A percentile compares a stretch with the other conserved stretches of the same genome.
These are phyloP conservation scores for Notodonta dromedarius DNA, from an alignment of 2,888 invertebrate species.

Conservation along the genomic window DNA sequence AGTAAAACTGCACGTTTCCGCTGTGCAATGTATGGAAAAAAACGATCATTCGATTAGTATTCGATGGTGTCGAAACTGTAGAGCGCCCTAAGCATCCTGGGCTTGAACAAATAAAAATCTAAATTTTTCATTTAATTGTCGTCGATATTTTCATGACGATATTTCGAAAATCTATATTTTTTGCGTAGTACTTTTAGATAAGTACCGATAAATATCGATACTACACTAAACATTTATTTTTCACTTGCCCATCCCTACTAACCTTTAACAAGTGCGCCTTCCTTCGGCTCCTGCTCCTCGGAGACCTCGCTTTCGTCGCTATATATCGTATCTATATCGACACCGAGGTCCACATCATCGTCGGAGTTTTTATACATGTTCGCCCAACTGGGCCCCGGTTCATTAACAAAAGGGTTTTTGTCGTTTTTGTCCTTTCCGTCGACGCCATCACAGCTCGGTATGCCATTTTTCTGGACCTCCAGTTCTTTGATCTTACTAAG, in stretches of 20 bases:
- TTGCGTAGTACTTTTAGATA: no score
- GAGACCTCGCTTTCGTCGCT: constrained; percentile 13
- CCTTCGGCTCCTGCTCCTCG: constrained; percentile 45
- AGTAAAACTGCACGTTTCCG: no score
- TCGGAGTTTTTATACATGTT: constrained; percentile 50
- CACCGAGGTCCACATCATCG: constrained; percentile 8
- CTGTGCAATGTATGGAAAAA: no score
- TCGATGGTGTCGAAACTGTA: no score
- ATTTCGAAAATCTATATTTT: no score
- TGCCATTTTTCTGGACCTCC: constrained; percentile 14
- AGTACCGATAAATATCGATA: no score
- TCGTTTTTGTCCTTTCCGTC: constrained; percentile 27
- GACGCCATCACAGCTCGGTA: constrained; percentile 9
- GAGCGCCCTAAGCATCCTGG: no score
- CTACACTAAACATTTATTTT: no score
- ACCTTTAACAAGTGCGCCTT: constrained; percentile 64
- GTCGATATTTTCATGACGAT: no score
- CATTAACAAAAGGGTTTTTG: constrained; percentile 56
- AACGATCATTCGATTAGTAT: no score
- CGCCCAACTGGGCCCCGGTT: constrained; percentile 36
- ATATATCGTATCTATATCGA: neutral
- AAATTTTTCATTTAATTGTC: no score
- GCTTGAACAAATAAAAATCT: no score
- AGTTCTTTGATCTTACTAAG: neutral
- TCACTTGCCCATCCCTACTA: neutral